Conservation (phyloP, 2,888 invertebrate species). For the Byasa hedistus region DNA sequence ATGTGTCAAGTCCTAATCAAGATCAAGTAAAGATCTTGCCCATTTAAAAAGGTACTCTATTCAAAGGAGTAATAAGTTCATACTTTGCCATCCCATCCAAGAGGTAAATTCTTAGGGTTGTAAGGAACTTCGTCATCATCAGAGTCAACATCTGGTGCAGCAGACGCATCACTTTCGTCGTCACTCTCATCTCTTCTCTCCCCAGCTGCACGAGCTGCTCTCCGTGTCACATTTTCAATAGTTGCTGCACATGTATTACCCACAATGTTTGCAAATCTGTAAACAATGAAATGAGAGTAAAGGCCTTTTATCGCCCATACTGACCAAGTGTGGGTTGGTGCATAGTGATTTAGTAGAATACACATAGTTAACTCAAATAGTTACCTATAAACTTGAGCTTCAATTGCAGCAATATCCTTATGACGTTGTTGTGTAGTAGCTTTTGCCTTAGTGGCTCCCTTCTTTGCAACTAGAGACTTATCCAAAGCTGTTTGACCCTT, state of each 20-base stretch:
- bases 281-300: background rate
- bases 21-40: no score
- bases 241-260: constrained; percentile 93
- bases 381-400: constrained; percentile 92
- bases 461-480: constrained; percentile 94
- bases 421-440: constrained; percentile 82
- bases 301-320: no score
- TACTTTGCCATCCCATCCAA: constrained; percentile 99
- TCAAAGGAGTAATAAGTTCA: constrained; percentile 3
- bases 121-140: constrained; percentile 97
- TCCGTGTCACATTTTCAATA: constrained; percentile 98
- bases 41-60: background rate
- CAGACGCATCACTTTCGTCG: constrained; percentile 88
- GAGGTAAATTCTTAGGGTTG: constrained; percentile 99
- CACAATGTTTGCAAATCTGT: constrained; percentile 88
- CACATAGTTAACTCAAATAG: no score
- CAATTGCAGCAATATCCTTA: constrained; percentile 92
- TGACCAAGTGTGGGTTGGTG: no score
- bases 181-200: constrained; percentile 95
- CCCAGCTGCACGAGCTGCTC: constrained; percentile 97
- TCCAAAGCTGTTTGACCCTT: constrained; percentile 97
- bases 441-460: constrained; percentile 84
- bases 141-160: constrained; percentile 93
- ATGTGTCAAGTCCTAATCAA: no score
- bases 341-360: no score